A percentile compares a stretch with the other conserved stretches of the same genome.
Evolutionary conservation across 1,140 invertebrate species (phyloP).

Genomic region (Ganaspis sp.): DNA sequence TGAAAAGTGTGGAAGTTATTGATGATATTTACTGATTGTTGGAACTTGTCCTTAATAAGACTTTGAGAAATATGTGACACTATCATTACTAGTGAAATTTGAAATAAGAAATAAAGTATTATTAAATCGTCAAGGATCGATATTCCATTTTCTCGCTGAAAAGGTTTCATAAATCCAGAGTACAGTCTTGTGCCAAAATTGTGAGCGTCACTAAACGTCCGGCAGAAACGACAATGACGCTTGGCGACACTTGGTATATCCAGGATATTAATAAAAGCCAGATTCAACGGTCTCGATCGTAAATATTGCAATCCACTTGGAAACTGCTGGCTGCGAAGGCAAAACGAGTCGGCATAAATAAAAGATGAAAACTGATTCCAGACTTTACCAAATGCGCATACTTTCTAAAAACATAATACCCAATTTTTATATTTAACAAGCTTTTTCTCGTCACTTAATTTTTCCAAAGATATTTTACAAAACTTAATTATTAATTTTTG

Average conservation of each 20-base stretch:
- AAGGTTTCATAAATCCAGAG: slow-evolving; percentile 11
- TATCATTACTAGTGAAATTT: too few species aligned
- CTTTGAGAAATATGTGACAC: too few species aligned
- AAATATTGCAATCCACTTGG: slow-evolving; percentile 15
- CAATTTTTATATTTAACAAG: not conserved
- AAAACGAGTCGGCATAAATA: not conserved
- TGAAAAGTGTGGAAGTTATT: too few species aligned
- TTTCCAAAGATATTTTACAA: too few species aligned
- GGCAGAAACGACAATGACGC: not conserved
- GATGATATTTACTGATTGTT: too few species aligned
- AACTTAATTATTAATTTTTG: too few species aligned
- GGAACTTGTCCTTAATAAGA: too few species aligned
- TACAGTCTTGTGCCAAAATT: not conserved
- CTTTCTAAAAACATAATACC: not conserved
- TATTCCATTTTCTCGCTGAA: not conserved
- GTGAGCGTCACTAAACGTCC: slow-evolving; percentile 12
- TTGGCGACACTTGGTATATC: slow-evolving; percentile 3
- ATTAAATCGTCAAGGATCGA: not conserved
- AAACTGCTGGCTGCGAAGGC: not conserved
- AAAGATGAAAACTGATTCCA: not conserved
- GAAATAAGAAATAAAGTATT: not conserved
- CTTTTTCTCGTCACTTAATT: not conserved
- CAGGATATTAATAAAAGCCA: slow-evolving; percentile 22
- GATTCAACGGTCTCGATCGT: slow-evolving; percentile 17
- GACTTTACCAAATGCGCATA: not conserved